phyloP scores from a whole-genome alignment of 2,888 invertebrate genomes.

The Hecatera dysodea region DNA sequence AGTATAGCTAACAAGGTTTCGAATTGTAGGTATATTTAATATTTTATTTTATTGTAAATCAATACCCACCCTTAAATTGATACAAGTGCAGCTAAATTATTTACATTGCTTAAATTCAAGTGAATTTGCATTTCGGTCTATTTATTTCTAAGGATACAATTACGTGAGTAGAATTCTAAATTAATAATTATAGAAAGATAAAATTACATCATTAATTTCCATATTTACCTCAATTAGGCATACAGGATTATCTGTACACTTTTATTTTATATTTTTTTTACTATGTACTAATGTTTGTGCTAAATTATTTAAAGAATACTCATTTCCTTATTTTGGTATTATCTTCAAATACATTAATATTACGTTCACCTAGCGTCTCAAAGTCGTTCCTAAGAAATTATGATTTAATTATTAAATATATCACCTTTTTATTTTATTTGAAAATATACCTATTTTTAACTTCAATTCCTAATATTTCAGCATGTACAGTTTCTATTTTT shows the following conservation, averaged over 20 bases:
- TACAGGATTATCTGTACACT: conserved; percentile 37
- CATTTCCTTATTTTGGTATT: conserved; percentile 37
- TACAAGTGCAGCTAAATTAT: conserved; percentile 2
- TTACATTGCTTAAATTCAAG: conserved; percentile 6
- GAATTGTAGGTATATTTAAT: not conserved
- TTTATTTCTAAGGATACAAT: not conserved
- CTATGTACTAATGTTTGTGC: conserved; percentile 51
- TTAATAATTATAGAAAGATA: not conserved
- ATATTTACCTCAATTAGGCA: not conserved
- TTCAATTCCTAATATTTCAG: conserved; percentile 44
- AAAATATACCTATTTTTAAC: conserved; percentile 58
- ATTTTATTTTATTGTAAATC: not conserved
- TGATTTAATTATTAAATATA: conserved; percentile 57
- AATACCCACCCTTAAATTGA: conserved; percentile 3
- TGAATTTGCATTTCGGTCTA: not conserved
- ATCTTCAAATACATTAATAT: conserved; percentile 18
- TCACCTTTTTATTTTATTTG: conserved; percentile 60
- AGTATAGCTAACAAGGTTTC: not conserved
- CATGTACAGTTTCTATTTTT: conserved; percentile 13
- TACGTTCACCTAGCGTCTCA: conserved; percentile 36
- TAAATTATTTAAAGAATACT: conserved; percentile 35
- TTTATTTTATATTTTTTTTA: conserved; percentile 15
- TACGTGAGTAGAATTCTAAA: conserved; percentile 7
- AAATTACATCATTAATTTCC: conserved; percentile 6
- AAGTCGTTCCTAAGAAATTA: conserved; percentile 59